A percentile compares a stretch with the other conserved stretches of the same genome.
phyloP scores from a whole-genome alignment of 2,113 vertebrate genomes.

The Lipotes vexillifer region DNA sequence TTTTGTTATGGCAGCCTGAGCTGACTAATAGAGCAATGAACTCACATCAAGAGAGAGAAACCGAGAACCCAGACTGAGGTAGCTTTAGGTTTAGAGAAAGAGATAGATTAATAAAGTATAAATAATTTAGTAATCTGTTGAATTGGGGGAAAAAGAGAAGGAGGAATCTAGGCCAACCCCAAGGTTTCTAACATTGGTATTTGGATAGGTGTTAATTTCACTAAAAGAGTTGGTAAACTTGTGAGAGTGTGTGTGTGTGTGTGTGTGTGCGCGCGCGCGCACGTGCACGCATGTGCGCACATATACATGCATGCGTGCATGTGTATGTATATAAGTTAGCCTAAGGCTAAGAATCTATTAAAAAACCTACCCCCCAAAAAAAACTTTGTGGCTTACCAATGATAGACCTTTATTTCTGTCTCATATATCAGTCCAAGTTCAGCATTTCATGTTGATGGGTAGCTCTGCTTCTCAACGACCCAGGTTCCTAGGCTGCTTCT shows the following conservation, averaged over 20 bases:
- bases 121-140: not conserved
- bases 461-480: not conserved
- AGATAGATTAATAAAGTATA: not conserved
- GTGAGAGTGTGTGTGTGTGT: not conserved
- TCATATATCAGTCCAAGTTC: not conserved
- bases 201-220: not conserved
- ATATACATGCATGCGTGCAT: not conserved
- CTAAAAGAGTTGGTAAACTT: not conserved
- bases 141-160: not conserved
- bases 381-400: not conserved
- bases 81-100: not conserved
- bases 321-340: not conserved
- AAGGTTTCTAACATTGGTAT: not conserved
- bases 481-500: not conserved
- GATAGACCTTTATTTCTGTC: not conserved
- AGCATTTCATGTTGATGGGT: not conserved
- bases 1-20: not conserved
- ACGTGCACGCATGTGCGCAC: not conserved
- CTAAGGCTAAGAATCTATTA: not conserved
- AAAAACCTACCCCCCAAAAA: not conserved
- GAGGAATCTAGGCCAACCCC: not conserved
- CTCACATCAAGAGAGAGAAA: not conserved
- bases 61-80: not conserved
- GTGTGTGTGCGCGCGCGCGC: not conserved
- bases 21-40: not conserved